These are phyloP conservation scores for Unio pictorum DNA, from an alignment of 2,888 invertebrate genomes.

Conservation along the genomic window DNA sequence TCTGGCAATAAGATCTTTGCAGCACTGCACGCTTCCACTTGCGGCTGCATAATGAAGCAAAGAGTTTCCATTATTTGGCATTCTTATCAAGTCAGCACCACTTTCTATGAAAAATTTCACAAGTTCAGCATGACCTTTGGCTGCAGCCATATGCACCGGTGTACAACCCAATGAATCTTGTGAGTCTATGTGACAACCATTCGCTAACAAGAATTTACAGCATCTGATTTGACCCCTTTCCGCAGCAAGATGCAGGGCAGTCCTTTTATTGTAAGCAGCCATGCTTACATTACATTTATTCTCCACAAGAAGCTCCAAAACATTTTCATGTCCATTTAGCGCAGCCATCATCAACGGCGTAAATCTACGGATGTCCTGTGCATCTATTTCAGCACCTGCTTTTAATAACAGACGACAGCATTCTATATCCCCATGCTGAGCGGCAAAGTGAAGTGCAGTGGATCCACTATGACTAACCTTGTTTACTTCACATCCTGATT, in stretches of 20 bases:
- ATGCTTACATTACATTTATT: constrained; percentile 62
- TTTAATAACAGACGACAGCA: constrained; percentile 56
- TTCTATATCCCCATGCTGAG: constrained; percentile 57
- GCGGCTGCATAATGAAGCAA: constrained; percentile 64
- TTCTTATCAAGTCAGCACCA: constrained; percentile 50
- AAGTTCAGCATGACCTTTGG: constrained; percentile 56
- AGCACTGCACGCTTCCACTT: constrained; percentile 57
- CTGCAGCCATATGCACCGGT: constrained; percentile 64
- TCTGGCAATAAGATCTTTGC: constrained; percentile 43
- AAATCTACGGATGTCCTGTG: constrained; percentile 64
- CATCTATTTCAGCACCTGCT: constrained; percentile 63
- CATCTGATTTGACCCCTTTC: constrained; percentile 55
- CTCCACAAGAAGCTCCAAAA: constrained; percentile 56
- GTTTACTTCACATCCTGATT: constrained; percentile 59
- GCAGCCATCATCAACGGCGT: constrained; percentile 70
- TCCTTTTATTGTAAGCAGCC: constrained; percentile 60
- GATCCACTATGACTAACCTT: constrained; percentile 60
- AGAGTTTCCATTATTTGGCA: constrained; percentile 54
- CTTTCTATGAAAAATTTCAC: constrained; percentile 56
- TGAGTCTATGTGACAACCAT: constrained; percentile 56
- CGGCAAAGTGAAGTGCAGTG: constrained; percentile 61
- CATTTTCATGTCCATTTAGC: constrained; percentile 57
- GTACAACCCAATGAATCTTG: constrained; percentile 62
- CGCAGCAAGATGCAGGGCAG: constrained; percentile 63
- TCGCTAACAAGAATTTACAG: constrained; percentile 51